phyloP scores from a whole-genome alignment of 2,113 vertebrate genomes.

The Semicossyphus pulcher region DNA sequence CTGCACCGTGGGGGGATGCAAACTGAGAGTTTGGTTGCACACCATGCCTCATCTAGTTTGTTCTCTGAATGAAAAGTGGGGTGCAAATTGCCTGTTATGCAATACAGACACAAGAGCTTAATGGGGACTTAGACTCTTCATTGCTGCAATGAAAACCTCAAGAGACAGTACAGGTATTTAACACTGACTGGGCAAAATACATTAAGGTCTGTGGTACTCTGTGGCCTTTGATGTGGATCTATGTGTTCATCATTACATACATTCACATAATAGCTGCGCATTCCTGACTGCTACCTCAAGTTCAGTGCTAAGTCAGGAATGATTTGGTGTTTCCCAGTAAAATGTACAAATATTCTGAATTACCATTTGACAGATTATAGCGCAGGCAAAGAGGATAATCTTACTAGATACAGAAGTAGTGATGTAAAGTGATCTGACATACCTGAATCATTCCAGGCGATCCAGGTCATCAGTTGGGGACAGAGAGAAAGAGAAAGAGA shows the following conservation, averaged over 20 bases:
- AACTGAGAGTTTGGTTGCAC: conserved; percentile 48
- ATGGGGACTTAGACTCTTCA: conserved; percentile 20
- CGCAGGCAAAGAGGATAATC: background rate
- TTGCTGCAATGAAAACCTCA: conserved; percentile 36
- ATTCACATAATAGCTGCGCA: conserved; percentile 30
- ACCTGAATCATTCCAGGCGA: conserved; percentile 63
- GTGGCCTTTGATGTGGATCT: conserved; percentile 35
- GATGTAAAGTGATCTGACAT: conserved; percentile 61
- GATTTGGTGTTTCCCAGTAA: too few relatives aligned
- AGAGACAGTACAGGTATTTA: conserved; percentile 2
- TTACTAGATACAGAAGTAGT: conserved; percentile 5
- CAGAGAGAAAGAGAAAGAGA: conserved; percentile 24
- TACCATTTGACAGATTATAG: background rate
- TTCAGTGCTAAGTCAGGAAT: conserved; percentile 1
- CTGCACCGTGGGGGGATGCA: conserved; percentile 25
- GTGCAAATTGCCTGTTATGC: conserved; percentile 62
- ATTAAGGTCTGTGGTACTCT: conserved; percentile 39
- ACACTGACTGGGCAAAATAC: conserved; percentile 8
- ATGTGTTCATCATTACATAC: conserved; percentile 45
- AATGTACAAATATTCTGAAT: too few relatives aligned
- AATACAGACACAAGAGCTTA: conserved; percentile 32
- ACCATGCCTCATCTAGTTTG: conserved; percentile 45
- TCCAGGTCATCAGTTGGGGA: conserved; percentile 31
- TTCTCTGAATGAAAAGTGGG: conserved; percentile 46
- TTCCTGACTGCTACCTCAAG: conserved; percentile 20